Base-by-base conservation (phyloP, 2,113 vertebrate genomes). In the Brachionichthys hirsutus region DNA sequence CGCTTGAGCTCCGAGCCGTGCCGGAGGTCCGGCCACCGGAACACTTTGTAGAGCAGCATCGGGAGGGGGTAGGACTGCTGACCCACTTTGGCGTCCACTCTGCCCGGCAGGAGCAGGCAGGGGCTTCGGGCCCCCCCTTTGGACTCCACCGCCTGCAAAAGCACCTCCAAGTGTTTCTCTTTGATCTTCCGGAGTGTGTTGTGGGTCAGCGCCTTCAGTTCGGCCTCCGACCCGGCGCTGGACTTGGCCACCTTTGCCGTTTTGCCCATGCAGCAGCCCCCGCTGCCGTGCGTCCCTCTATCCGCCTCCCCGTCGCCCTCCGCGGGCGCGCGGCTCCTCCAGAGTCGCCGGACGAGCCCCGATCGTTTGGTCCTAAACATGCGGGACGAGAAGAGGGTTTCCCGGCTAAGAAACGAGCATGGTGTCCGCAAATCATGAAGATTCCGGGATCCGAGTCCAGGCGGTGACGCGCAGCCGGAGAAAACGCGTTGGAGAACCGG, bases 311-410 rank as follows among this genome's bases (percentile, higher is more conserved):
- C 94, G 90, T 95, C 94, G 88, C 93, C 94, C 90, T 92, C 94
- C 87, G 91, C 93, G 91, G 94, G 93, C 88, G 94, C 94, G 48
- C 94, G 95, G 92, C 94, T 97, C 92, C 95, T 91, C 95, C 96
- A 98, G 87, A 98, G 95, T 94, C 95, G 94, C 91, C 95, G 94
- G 91, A 97, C 93, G 89, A 97, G 94, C 92, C 93, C 92, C 92
- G 95, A 95, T 85, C 95, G 94, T 97, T 96, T 98, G 95, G 95
- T 97, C 96, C 95, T 95, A 92, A 98, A 97, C 96, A 98, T 98
- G 89, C 94, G 96, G 94, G 94, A 95, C 90, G 93, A 92, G 88
- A 93, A 92, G 90, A 93, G 89, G 91, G 89, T 91, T 87, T 86
- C 90, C 92, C 94, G 94, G 94, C 95, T 98, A 97, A 94, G 92